Evolutionary conservation across 2,113 vertebrate genomes (phyloP).

Genomic region (Lepisosteus osseus): DNA sequence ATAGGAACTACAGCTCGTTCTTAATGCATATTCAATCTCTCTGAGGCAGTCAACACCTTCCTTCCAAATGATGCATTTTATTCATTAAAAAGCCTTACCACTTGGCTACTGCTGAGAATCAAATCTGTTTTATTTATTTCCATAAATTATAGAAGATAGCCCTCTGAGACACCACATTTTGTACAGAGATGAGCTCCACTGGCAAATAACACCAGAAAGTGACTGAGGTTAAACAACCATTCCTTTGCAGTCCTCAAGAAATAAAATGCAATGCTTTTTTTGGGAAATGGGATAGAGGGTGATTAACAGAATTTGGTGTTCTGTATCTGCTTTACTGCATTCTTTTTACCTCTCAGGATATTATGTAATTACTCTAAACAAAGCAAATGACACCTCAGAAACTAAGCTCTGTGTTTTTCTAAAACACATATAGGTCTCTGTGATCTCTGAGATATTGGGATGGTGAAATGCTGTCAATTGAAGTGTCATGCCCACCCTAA

Average conservation of each 20-base stretch:
- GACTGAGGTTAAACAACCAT: conserved; percentile 1
- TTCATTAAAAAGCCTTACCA: conserved; percentile 36
- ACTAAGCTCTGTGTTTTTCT: no score
- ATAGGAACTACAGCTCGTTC: conserved; percentile 33
- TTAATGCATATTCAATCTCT: conserved; percentile 47
- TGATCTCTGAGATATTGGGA: no score
- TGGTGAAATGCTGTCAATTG: not conserved
- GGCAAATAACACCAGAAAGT: no score
- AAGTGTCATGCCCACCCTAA: conserved; percentile 44
- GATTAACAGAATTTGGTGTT: conserved; percentile 18
- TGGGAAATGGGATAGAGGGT: conserved; percentile 11
- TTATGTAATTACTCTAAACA: no score
- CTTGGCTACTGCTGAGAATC: conserved; percentile 28
- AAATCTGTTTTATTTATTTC: conserved; percentile 39
- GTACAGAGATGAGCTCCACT: conserved; percentile 15
- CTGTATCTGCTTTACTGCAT: conserved; percentile 11
- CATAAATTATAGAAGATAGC: conserved; percentile 33
- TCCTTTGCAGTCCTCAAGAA: conserved; percentile 35
- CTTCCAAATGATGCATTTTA: conserved; percentile 25
- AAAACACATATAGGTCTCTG: no score
- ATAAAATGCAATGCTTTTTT: not conserved
- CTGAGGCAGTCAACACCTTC: conserved; percentile 24
- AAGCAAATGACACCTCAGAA: no score
- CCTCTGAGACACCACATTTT: conserved; percentile 21
- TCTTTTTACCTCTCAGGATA: no score